Evolutionary conservation across 2,797 vertebrate genomes (phyloP).

Genomic region (Microhierax caerulescens): DNA sequence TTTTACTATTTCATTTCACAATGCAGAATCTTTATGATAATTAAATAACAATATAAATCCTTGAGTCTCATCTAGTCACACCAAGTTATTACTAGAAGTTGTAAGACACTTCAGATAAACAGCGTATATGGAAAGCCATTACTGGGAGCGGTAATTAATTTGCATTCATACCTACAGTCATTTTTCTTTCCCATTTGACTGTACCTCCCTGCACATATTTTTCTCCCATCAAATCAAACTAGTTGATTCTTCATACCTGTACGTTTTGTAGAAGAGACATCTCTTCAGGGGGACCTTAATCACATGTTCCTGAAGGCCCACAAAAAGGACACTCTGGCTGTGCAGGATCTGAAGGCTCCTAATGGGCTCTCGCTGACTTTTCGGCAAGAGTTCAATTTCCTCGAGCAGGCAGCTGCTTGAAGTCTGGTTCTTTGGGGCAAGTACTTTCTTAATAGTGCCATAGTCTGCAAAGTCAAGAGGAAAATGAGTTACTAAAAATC

Average conservation of each 20-base stretch:
- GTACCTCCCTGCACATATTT: rapidly evolving
- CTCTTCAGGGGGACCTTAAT: constrained; percentile 94
- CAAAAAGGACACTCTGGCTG: constrained; percentile 92
- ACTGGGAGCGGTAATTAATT: background rate
- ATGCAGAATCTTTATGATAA: background rate
- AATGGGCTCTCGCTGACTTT: constrained; percentile 84
- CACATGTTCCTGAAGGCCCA: constrained; percentile 91
- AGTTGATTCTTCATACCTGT: constrained; percentile 79
- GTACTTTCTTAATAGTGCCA: constrained; percentile 94
- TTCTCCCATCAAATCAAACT: background rate
- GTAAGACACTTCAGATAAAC: background rate
- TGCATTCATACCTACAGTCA: background rate
- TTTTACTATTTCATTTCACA: background rate
- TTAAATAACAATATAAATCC: background rate
- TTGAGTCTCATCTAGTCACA: background rate
- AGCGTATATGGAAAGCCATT: background rate
- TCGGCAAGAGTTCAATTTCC: constrained; percentile 90
- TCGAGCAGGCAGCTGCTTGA: constrained; percentile 90
- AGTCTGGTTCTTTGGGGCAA: constrained; percentile 88
- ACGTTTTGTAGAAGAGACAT: constrained; percentile 89
- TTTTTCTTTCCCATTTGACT: background rate
- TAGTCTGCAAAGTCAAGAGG: constrained; percentile 81
- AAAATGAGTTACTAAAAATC: background rate
- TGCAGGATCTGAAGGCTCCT: constrained; percentile 92
- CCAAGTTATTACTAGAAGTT: background rate